Conservation (phyloP, 1,140 invertebrate genomes). For the Temnothorax nylanderi region DNA sequence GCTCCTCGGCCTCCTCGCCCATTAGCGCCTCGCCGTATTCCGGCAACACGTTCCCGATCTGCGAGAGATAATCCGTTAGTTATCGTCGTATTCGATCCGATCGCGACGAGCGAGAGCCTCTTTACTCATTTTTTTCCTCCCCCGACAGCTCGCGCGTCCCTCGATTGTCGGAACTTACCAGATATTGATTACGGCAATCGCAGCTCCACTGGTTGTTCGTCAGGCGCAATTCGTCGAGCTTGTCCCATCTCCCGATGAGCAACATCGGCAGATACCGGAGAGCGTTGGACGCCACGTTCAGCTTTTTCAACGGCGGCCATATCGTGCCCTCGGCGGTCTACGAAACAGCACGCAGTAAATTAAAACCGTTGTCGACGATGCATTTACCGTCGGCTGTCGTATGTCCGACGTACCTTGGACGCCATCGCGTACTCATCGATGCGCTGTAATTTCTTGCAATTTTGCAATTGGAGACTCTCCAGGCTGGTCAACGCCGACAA, state of each 20-base stretch:
- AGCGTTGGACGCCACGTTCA: constrained; percentile 90
- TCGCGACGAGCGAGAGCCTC: background rate
- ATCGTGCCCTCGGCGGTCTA: constrained; percentile 30
- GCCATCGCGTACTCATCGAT: constrained; percentile 86
- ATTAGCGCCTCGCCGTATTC: constrained; percentile 85
- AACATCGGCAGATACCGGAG: constrained; percentile 87
- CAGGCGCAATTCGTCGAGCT: constrained; percentile 88
- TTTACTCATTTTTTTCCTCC: background rate
- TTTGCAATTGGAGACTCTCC: constrained; percentile 85
- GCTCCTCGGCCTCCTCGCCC: constrained; percentile 56
- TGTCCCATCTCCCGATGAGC: constrained; percentile 89
- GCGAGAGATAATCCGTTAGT: background rate
- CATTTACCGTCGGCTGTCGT: background rate
- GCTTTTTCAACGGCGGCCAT: constrained; percentile 88
- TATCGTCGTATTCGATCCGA: background rate
- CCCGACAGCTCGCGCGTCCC: background rate
- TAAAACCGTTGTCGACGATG: background rate
- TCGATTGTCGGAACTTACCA: constrained; percentile 85
- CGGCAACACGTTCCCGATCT: constrained; percentile 86
- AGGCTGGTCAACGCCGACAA: constrained; percentile 86
- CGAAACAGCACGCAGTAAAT: background rate
- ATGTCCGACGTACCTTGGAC: background rate
- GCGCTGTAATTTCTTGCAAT: constrained; percentile 86
- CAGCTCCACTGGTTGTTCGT: constrained; percentile 91
- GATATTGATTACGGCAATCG: constrained; percentile 91